These are phyloP conservation scores for Scomberomorus guttatus DNA, from an alignment of 2,797 vertebrate species.

Conservation along the genomic window DNA sequence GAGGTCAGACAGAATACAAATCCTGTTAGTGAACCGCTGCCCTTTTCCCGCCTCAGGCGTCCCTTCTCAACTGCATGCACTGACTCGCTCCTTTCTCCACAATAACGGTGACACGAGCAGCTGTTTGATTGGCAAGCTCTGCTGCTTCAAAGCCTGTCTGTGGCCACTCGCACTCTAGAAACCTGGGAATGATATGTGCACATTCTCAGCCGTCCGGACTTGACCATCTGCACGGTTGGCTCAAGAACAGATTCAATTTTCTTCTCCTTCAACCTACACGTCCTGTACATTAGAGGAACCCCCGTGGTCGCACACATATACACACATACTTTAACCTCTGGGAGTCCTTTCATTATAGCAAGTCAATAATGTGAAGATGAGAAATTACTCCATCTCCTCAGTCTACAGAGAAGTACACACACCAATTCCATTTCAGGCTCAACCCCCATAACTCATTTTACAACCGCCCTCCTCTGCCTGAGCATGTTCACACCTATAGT, in stretches of 20 bases:
- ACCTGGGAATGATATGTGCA: constrained; percentile 18
- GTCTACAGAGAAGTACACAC: constrained; percentile 22
- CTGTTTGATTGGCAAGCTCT: constrained; percentile 48
- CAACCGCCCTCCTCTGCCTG: constrained; percentile 22
- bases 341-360: constrained; percentile 19
- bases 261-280: constrained; percentile 1
- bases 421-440: constrained; percentile 26
- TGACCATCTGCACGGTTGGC: constrained; percentile 20
- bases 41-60: constrained; percentile 19
- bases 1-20: constrained; percentile 58
- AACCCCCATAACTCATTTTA: constrained; percentile 35
- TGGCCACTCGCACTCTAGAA: constrained; percentile 6
- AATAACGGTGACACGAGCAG: constrained; percentile 46
- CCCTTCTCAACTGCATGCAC: constrained; percentile 23
- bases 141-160: constrained; percentile 29
- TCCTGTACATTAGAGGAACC: not conserved
- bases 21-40: constrained; percentile 37
- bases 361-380: constrained; percentile 45
- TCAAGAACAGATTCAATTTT: constrained; percentile 5
- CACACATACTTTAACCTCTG: constrained; percentile 3
- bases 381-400: constrained; percentile 23
- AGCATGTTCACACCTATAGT: constrained; percentile 11
- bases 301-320: not conserved
- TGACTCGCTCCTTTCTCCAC: constrained; percentile 31
- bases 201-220: constrained; percentile 5